Conservation (phyloP, 2,113 vertebrate genomes). For the Myanophis thanlyinensis region DNA sequence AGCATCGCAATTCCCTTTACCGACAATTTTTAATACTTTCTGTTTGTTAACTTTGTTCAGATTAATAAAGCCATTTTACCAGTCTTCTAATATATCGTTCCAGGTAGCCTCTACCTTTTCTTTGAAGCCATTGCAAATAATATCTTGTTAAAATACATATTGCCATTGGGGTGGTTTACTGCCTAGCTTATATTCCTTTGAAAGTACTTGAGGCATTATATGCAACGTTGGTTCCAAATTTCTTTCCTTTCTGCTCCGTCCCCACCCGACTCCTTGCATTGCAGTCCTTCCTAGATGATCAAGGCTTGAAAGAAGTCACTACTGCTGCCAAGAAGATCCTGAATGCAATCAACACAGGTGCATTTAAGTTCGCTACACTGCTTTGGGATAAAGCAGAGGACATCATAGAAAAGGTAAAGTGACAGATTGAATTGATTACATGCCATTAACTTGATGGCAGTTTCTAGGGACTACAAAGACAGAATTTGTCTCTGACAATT, state of each 20-base stretch:
- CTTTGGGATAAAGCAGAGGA: slow-evolving; percentile 83
- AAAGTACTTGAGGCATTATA: not conserved
- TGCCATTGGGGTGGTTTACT: not conserved
- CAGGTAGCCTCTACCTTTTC: not conserved
- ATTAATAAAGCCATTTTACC: not conserved
- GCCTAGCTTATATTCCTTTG: not conserved
- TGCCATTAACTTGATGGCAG: not conserved
- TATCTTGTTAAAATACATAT: not conserved
- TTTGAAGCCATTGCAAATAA: not conserved
- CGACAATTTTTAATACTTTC: not conserved
- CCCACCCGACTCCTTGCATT: slow-evolving; percentile 27
- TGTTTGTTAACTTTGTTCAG: not conserved
- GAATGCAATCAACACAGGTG: slow-evolving; percentile 73
- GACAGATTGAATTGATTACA: not conserved
- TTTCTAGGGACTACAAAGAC: not conserved
- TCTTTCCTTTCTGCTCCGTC: not conserved
- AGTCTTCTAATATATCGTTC: not conserved
- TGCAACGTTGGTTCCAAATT: not conserved
- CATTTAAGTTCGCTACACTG: slow-evolving; percentile 80
- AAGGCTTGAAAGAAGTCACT: slow-evolving; percentile 82
- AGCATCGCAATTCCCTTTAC: not conserved
- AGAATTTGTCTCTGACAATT: not conserved
- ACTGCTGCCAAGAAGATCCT: slow-evolving; percentile 78
- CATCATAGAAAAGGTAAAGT: slow-evolving; percentile 82
- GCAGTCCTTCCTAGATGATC: slow-evolving; percentile 92